Evolutionary conservation across 1,140 invertebrate genomes (phyloP), one percentile per base, ranked within the genome.

Genomic region (Marisa cornuarietis): DNA sequence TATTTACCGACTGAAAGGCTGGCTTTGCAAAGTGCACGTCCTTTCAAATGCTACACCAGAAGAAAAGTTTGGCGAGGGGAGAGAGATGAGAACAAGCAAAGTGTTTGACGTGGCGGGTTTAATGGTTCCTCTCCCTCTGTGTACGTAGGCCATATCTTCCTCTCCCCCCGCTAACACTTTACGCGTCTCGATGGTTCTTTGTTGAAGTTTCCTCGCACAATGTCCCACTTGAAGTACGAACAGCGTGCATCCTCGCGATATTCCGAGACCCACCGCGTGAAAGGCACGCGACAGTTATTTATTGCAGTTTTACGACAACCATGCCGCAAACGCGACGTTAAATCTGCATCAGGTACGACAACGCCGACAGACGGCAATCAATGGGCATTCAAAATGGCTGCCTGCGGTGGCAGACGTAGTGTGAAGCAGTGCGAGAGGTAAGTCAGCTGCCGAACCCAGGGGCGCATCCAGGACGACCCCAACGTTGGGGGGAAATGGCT

Each of bases 291-390:
- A n/a, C 65, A 13, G 65, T 68, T 24, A 68, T 68, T 68, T 68
- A 68, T 68, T 14, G 65, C 26, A 22, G 26, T 68, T 68, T 68
- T 68, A 68, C 65, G 65, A 68, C 65, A 68, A 68, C 65, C 26
- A 31, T 68, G 65, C 65, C 65, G 65, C 65, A 68, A 68, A 68
- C 65, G 22, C n/a, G 22, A n/a, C 13, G 65, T 31, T 68, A 68
- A 68, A 68, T 68, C 65, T 68, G 65, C 65, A 68, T 68, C 65
- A 68, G n/a, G 65, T 68, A 68, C 65, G 65, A 68, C 65, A 68
- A 24, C 65, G 13, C 65, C 65, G 65, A 68, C 65, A 68, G 65
- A 68, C 65, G 65, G 65, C 65, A 68, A 68, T 68, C 65, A 68
- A 68, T 68, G 22, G 65, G 65, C 26, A 31, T 68, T 68, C 65